Evolutionary conservation across 2,113 vertebrate species (phyloP).

Genomic region (Conger conger): DNA sequence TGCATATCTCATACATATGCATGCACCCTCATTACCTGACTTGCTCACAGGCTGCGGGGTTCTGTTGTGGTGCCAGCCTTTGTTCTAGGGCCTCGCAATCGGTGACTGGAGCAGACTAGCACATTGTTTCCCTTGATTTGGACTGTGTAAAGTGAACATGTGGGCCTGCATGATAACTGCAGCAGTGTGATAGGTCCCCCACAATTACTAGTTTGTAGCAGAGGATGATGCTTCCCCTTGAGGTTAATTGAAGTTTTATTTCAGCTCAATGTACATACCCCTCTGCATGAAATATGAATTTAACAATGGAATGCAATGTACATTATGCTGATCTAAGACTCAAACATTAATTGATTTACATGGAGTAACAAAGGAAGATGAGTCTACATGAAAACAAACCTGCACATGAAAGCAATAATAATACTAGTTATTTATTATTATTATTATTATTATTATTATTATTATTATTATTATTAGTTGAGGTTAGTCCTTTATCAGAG

Average conservation of each 20-base stretch:
- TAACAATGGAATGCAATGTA: conserved; percentile 56
- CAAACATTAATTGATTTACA: conserved; percentile 27
- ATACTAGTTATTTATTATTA: not conserved
- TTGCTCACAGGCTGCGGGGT: conserved; percentile 57
- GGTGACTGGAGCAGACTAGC: conserved; percentile 62
- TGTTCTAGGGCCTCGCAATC: conserved; percentile 66
- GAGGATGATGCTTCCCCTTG: conserved; percentile 53
- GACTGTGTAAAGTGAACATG: conserved; percentile 63
- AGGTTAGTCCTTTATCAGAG: not conserved
- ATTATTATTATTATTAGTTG: not conserved
- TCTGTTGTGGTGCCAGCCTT: conserved; percentile 54
- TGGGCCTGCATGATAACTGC: conserved; percentile 65
- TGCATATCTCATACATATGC: conserved; percentile 66
- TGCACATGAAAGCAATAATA: not conserved
- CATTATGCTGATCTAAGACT: conserved; percentile 54
- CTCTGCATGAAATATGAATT: conserved; percentile 67
- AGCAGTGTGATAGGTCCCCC: conserved; percentile 38
- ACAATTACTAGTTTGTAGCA: conserved; percentile 57
- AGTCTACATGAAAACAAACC: conserved; percentile 10
- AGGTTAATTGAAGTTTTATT: conserved; percentile 65
- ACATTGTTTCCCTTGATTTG: conserved; percentile 59
- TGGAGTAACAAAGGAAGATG: not conserved
- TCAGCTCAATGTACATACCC: conserved; percentile 52
- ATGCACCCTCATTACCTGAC: conserved; percentile 62
- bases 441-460: not conserved